Base-by-base conservation (phyloP, 2,113 vertebrate species). In the Morone chrysops region DNA sequence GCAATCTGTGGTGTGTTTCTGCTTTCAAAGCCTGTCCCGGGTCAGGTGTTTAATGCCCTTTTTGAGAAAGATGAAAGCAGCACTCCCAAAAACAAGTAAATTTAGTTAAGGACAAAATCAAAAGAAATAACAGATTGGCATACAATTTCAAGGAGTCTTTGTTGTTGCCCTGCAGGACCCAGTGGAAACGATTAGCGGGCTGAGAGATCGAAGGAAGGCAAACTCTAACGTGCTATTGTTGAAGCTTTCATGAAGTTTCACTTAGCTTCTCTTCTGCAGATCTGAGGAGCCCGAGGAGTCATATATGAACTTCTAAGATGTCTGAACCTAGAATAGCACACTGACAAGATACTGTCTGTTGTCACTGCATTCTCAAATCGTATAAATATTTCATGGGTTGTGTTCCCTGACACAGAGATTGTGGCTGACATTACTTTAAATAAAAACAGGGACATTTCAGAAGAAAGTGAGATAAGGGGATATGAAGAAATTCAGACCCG, bases 161-260 rank as follows among this genome's bases (percentile, higher is more conserved):
- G 82, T 88, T 85, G 83, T 87, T 88, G 77, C 81, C 89, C 90
- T 71, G 66, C 56, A 77, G 48, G 72, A 84, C 80, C 81, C 77
- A 31, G 53, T 67, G 65, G 60, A 85, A 86, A 79, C 38, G 70
- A 90, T 93, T 81, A 85, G 69, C 51, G 6, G 66, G 79, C 74
- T 63, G 68, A 53, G 69, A 74, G 84, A 89, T 73, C 43, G 70
- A 81, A 83, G 60, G 78, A 31, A 60, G 66, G 20, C 62, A 43
- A 82, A 83, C 61, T 72, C 76, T 47, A 75, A 83, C 61, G 70
- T 67, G 81, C 75, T 54, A 6, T 79, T 82, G 82, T 38, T 62
- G 66, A 82, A 57, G 87, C 88, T 90, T 90, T 93, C 78, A 83
- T 83, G 72, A 85, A 85, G 84, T 89, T 89, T 89, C 65, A 57